These are phyloP conservation scores for Heliothis subflexa DNA, from an alignment of 1,140 invertebrate species.

Conservation along the genomic window DNA sequence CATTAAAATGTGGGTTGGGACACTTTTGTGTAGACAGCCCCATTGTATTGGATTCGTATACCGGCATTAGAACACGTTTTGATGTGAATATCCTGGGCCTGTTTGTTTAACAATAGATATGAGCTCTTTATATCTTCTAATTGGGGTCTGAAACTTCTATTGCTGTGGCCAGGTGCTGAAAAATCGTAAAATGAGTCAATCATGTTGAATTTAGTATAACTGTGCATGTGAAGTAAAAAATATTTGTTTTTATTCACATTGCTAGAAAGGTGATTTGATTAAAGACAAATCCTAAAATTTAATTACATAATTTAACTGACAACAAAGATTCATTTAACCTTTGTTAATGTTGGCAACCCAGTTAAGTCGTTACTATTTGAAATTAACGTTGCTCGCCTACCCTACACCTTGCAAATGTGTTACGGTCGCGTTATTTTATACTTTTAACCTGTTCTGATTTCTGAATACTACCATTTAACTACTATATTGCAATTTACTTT, in stretches of 20 bases:
- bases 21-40: constrained; percentile 7
- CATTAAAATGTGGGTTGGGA: constrained; percentile 19
- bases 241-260: no score
- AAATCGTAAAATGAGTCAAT: constrained; percentile 33
- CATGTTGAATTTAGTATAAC: neutral
- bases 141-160: constrained; percentile 69
- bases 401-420: no score
- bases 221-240: no score
- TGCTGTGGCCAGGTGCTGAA: constrained; percentile 61
- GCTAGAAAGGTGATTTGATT: no score
- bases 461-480: neutral
- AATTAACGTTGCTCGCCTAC: no score
- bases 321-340: no score
- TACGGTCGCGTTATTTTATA: neutral
- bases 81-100: constrained; percentile 43
- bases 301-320: no score
- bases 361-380: no score
- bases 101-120: constrained; percentile 67
- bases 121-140: constrained; percentile 78
- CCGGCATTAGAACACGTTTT: constrained; percentile 11
- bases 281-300: no score
- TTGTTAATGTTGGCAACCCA: no score
- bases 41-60: constrained; percentile 7
- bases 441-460: constrained; percentile 9
- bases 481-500: neutral